Conservation (phyloP, 92 coral and sea anemone species). For the Nematostella vectensis region DNA sequence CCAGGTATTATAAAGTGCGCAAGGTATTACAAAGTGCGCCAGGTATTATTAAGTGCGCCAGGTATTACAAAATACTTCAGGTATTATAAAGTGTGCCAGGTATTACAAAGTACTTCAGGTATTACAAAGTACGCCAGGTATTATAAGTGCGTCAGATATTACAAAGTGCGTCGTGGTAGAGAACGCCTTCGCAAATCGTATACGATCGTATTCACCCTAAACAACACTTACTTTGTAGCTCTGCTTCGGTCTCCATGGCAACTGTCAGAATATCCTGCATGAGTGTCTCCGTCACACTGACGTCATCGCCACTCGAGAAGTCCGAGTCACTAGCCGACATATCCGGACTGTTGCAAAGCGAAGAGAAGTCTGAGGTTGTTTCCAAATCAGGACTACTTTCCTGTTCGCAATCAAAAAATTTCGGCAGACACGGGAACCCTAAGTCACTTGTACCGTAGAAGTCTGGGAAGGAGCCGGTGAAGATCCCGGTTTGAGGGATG, state of each 20-base stretch:
- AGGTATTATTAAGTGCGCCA: too few species aligned
- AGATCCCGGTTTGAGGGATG: too few species aligned
- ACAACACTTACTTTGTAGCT: not conserved
- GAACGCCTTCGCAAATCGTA: too few species aligned
- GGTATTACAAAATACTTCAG: too few species aligned
- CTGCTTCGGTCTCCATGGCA: not conserved
- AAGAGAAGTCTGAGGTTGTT: not conserved
- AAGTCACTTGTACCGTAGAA: not conserved
- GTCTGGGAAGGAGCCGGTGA: constrained; percentile 18
- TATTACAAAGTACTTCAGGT: too few species aligned
- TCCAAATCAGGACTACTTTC: not conserved
- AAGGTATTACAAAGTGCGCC: too few species aligned
- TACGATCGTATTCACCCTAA: too few species aligned
- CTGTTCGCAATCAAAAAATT: not conserved
- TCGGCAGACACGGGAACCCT: not conserved
- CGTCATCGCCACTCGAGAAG: not conserved
- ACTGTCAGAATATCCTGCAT: not conserved
- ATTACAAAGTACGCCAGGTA: too few species aligned
- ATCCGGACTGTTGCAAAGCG: not conserved
- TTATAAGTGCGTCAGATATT: too few species aligned
- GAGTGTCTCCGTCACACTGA: not conserved
- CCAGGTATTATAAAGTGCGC: too few species aligned
- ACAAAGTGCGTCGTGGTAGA: too few species aligned
- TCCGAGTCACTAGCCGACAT: constrained; percentile 21
- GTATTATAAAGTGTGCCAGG: too few species aligned